phyloP scores from a whole-genome alignment of 2,113 vertebrate species.

The Theristicus caerulescens region DNA sequence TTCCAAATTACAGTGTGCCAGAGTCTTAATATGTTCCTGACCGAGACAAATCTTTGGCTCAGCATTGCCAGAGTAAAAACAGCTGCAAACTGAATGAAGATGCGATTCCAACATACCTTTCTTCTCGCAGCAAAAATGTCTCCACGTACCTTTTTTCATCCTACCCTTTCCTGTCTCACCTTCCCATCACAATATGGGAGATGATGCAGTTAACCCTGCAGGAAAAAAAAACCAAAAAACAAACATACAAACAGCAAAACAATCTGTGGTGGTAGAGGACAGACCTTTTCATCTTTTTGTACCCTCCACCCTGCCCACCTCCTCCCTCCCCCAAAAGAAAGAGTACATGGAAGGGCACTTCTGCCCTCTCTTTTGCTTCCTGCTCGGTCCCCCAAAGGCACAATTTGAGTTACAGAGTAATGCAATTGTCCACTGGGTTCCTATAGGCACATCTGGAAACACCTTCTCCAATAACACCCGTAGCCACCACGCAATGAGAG shows the following conservation, averaged over 20 bases:
- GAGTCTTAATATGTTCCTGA: slow-evolving; percentile 14
- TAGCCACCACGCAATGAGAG: not conserved
- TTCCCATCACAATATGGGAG: not conserved
- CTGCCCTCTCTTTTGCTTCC: not conserved
- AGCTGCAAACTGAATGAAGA: not conserved
- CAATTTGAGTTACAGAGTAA: not conserved
- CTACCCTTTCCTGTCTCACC: not conserved
- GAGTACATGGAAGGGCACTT: not conserved
- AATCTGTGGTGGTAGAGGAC: not conserved
- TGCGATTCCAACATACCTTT: not conserved
- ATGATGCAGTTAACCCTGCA: not conserved
- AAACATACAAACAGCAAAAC: not conserved
- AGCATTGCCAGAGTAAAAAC: not conserved
- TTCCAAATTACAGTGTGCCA: not conserved
- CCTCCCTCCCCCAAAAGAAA: not conserved
- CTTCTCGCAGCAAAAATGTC: not conserved
- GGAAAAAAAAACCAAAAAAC: not conserved
- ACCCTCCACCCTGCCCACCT: not conserved
- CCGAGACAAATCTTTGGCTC: slow-evolving; percentile 10
- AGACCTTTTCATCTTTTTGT: not conserved
- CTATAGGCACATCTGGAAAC: not conserved
- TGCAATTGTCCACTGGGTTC: not conserved
- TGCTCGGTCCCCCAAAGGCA: not conserved
- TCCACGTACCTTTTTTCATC: not conserved
- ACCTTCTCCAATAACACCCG: not conserved